Conservation (phyloP, 2,888 invertebrate species). For the Autographa pulchrina region DNA sequence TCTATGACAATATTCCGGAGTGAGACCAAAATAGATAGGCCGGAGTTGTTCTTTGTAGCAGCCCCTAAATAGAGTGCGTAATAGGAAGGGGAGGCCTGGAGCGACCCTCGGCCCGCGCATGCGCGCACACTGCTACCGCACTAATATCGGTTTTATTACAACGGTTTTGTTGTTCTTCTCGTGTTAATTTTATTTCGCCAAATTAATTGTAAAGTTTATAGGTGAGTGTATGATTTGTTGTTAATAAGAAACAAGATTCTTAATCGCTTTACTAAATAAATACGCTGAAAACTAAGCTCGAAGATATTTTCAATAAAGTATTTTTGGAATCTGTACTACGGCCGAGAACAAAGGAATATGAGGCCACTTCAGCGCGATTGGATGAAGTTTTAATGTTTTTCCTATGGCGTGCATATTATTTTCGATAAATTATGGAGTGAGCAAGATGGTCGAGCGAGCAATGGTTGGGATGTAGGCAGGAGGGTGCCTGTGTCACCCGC, state of each 20-base stretch:
- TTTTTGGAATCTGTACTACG: neutral
- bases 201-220: slow-evolving; percentile 49
- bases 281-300: neutral
- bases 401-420: slow-evolving; percentile 11
- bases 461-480: slow-evolving; percentile 62
- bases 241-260: slow-evolving; percentile 26
- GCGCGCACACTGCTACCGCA: slow-evolving; percentile 71
- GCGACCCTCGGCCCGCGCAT: slow-evolving; percentile 79
- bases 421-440: slow-evolving; percentile 33
- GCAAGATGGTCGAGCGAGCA: slow-evolving; percentile 41
- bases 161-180: slow-evolving; percentile 81
- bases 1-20: slow-evolving; percentile 84
- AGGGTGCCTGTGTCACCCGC: slow-evolving; percentile 72
- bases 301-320: slow-evolving; percentile 12
- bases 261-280: slow-evolving; percentile 16
- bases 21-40: slow-evolving; percentile 87
- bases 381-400: slow-evolving; percentile 15
- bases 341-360: slow-evolving; percentile 30
- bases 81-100: slow-evolving; percentile 84
- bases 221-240: slow-evolving; percentile 14
- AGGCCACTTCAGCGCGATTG: neutral
- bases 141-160: slow-evolving; percentile 86
- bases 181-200: slow-evolving; percentile 66
- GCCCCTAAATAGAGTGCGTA: slow-evolving; percentile 89
- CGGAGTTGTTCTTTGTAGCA: slow-evolving; percentile 85